Conservation (phyloP, 2,113 vertebrate genomes). For the Mirounga angustirostris region DNA sequence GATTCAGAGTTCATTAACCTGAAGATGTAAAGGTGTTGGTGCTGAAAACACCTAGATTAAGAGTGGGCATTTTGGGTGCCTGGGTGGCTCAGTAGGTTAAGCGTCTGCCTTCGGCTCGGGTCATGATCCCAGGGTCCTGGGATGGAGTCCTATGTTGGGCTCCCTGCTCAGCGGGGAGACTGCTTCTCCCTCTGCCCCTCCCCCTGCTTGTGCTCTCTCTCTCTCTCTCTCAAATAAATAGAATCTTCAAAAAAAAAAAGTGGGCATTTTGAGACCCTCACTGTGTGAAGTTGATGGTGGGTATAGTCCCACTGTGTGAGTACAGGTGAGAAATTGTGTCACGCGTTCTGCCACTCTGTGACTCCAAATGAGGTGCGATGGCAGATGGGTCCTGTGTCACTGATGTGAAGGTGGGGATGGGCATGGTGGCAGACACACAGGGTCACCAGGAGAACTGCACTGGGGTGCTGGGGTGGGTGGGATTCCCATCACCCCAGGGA, state of each 20-base stretch:
- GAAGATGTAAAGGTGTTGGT: not conserved
- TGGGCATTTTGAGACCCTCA: not conserved
- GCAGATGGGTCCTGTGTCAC: not conserved
- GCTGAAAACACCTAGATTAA: not conserved
- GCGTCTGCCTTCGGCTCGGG: too few relatives aligned
- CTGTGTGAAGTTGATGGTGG: not conserved
- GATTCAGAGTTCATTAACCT: not conserved
- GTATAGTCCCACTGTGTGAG: not conserved
- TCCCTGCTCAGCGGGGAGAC: too few relatives aligned
- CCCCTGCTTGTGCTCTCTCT: too few relatives aligned
- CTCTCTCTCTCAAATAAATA: too few relatives aligned
- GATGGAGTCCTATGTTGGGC: too few relatives aligned
- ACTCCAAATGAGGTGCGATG: not conserved
- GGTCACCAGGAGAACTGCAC: not conserved
- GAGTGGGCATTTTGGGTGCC: not conserved
- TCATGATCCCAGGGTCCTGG: too few relatives aligned
- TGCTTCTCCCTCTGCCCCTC: too few relatives aligned
- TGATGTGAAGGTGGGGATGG: not conserved
- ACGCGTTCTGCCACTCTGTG: not conserved
- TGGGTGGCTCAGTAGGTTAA: too few relatives aligned
- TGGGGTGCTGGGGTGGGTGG: not conserved
- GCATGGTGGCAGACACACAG: rapidly evolving
- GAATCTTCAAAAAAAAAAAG: not conserved
- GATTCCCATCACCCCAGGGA: not conserved
- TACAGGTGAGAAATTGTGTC: not conserved